Percentiles rank a stretch among this genome's conserved stretches.
Evolutionary conservation across 2,888 invertebrate genomes (phyloP).

Genomic region (Andrena haemorrhoa): DNA sequence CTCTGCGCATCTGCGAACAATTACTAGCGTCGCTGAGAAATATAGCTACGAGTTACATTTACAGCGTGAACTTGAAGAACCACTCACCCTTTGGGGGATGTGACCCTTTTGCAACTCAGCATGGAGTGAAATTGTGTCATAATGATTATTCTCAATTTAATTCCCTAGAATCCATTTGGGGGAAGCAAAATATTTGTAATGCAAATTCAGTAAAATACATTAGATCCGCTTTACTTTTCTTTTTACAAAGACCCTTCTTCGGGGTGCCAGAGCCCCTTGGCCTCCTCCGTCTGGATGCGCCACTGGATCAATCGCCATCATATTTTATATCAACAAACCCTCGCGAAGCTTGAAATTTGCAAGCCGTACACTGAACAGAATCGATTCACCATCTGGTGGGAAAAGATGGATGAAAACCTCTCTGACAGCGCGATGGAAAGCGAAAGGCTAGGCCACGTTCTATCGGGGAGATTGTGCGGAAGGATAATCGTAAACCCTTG

Average conservation of each 20-base stretch:
- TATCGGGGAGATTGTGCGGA: conserved; percentile 60
- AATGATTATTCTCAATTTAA: background rate
- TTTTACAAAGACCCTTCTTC: no score
- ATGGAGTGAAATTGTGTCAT: conserved; percentile 13
- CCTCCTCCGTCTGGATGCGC: no score
- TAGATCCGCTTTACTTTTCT: no score
- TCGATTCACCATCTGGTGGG: no score
- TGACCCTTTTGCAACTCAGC: background rate
- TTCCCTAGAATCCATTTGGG: no score
- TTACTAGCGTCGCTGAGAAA: conserved; percentile 49
- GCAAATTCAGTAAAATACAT: no score
- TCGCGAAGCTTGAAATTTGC: no score
- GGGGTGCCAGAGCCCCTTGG: no score
- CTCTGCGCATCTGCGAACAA: conserved; percentile 61
- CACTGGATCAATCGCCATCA: no score
- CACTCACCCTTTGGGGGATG: background rate
- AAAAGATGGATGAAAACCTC: conserved; percentile 26
- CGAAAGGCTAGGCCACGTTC: conserved; percentile 65
- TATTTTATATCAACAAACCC: no score
- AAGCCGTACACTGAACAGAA: no score
- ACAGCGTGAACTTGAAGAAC: conserved; percentile 6
- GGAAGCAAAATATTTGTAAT: no score
- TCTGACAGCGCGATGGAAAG: conserved; percentile 54
- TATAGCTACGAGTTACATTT: conserved; percentile 12
- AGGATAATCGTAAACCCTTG: conserved; percentile 61